phyloP scores from a whole-genome alignment of 2,113 vertebrate genomes.

The Columba livia region DNA sequence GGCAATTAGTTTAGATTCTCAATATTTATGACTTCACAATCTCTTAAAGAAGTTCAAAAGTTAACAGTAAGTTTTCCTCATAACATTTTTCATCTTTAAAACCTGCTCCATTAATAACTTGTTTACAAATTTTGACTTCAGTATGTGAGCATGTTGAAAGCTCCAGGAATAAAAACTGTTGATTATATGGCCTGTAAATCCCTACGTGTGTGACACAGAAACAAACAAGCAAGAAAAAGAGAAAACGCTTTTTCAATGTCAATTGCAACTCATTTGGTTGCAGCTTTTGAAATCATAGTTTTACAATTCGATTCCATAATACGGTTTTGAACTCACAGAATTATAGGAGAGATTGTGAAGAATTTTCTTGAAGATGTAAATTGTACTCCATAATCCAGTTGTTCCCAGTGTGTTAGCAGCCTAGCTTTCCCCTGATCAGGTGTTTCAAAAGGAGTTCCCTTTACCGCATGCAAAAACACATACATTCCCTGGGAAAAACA shows the following conservation, averaged over 20 bases:
- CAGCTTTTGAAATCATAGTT: neutral
- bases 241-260: neutral
- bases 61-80: neutral
- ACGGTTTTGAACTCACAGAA: conserved; percentile 84
- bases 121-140: neutral
- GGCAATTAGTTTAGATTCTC: neutral
- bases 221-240: neutral
- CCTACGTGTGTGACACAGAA: neutral
- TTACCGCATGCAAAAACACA: conserved; percentile 97
- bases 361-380: conserved; percentile 98
- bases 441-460: conserved; percentile 97
- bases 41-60: neutral
- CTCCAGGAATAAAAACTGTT: neutral
- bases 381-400: conserved; percentile 96
- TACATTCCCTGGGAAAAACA: conserved; percentile 90
- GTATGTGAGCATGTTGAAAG: neutral
- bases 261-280: neutral
- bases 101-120: neutral
- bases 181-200: neutral
- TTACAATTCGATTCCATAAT: neutral
- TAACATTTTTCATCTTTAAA: neutral
- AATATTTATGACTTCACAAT: neutral
- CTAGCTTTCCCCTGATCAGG: conserved; percentile 97
- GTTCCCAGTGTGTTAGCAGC: conserved; percentile 98
- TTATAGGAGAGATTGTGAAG: conserved; percentile 98